Conservation (phyloP, 2,113 vertebrate species). For the Tricholaema leucomelas region DNA sequence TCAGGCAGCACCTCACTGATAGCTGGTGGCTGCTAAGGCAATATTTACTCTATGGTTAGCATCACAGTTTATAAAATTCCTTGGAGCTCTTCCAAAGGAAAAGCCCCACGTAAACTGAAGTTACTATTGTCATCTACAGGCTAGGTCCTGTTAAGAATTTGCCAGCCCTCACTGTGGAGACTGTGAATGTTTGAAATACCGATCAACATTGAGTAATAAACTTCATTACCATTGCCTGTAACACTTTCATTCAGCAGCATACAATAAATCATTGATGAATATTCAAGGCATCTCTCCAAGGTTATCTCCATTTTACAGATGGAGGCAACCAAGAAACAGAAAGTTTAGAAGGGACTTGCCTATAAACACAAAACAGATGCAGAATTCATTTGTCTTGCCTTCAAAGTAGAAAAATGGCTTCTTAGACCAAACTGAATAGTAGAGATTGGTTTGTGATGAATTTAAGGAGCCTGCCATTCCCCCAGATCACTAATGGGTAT, state of each 20-base stretch:
- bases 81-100: slow-evolving; percentile 39
- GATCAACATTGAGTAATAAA: not conserved
- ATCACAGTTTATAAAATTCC: not conserved
- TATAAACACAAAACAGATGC: not conserved
- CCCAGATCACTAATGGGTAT: not conserved
- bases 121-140: not conserved
- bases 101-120: not conserved
- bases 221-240: slow-evolving; percentile 31
- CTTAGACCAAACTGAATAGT: not conserved
- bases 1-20: not conserved
- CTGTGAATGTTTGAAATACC: not conserved
- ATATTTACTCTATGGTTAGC: not conserved
- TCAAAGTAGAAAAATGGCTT: not conserved
- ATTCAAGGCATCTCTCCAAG: slow-evolving; percentile 25
- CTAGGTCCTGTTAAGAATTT: not conserved
- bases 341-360: not conserved
- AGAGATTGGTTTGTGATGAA: not conserved
- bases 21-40: not conserved
- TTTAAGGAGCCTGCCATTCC: not conserved
- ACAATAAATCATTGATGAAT: slow-evolving; percentile 42
- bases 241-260: not conserved
- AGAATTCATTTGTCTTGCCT: not conserved
- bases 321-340: not conserved
- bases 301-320: slow-evolving; percentile 42
- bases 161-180: not conserved